A percentile compares a stretch with the other conserved stretches of the same genome.
These are phyloP conservation scores for Syrmaticus mikado DNA, from an alignment of 2,113 vertebrate genomes.

Conservation along the genomic window DNA sequence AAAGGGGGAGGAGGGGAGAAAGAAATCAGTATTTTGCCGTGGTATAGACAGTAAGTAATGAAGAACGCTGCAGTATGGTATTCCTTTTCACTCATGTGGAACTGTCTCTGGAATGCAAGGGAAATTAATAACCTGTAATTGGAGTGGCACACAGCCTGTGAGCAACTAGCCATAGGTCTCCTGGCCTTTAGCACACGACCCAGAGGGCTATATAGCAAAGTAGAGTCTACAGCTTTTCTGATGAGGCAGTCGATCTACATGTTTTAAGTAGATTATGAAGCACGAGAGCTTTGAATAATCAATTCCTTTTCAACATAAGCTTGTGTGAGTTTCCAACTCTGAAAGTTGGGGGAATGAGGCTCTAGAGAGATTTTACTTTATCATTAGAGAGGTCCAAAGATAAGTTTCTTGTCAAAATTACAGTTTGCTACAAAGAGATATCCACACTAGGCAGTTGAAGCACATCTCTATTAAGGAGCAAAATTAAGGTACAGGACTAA, in stretches of 20 bases:
- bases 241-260: constrained; percentile 58
- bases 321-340: constrained; percentile 44
- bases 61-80: not conserved
- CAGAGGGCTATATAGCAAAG: not conserved
- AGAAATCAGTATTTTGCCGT: constrained; percentile 31
- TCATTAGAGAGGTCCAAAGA: constrained; percentile 52
- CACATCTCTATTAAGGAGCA: constrained; percentile 22
- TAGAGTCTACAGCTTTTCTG: constrained; percentile 54
- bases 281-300: constrained; percentile 60
- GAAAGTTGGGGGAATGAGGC: constrained; percentile 45
- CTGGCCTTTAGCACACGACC: constrained; percentile 56
- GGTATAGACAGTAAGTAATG: constrained; percentile 48
- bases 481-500: constrained; percentile 1
- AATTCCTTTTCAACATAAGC: constrained; percentile 64
- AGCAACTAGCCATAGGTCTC: constrained; percentile 37
- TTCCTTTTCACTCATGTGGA: constrained; percentile 58
- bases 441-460: not conserved
- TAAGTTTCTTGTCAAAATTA: constrained; percentile 54
- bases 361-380: constrained; percentile 62
- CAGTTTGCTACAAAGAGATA: constrained; percentile 21
- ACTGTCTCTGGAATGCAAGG: constrained; percentile 48
- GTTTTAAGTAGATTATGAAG: constrained; percentile 71
- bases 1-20: not conserved
- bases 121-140: constrained; percentile 68
- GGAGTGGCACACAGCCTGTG: constrained; percentile 23